phyloP scores from a whole-genome alignment of 2,113 vertebrate genomes.

The Oxyura jamaicensis region DNA sequence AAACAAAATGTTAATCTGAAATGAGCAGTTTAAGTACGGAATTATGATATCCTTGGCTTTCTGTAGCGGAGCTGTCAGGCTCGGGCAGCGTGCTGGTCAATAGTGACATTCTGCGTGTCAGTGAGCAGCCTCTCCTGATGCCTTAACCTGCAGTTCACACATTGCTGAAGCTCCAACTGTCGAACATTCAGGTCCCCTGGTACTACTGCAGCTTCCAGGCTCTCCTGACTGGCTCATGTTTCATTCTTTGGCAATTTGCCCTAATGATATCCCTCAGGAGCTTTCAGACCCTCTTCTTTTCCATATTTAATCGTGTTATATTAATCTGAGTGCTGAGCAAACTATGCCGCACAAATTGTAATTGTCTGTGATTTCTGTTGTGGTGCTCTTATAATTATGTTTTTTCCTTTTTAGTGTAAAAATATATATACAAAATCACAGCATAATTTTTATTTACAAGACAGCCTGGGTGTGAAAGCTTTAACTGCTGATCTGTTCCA shows the following conservation, averaged over 20 bases:
- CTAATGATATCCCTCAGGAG: constrained; percentile 98
- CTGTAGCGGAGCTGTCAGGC: constrained; percentile 76
- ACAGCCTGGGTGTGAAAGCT: not conserved
- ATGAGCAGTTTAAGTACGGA: constrained; percentile 63
- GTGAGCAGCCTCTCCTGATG: constrained; percentile 88
- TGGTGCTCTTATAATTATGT: not conserved
- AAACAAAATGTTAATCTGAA: constrained; percentile 65
- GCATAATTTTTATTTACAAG: constrained; percentile 39
- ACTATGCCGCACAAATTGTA: constrained; percentile 63
- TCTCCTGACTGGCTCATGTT: constrained; percentile 97
- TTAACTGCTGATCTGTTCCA: constrained; percentile 26
- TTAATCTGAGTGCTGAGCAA: constrained; percentile 89
- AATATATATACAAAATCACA: not conserved
- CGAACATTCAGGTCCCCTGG: constrained; percentile 86
- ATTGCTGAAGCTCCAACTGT: constrained; percentile 86
- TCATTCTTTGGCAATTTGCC: constrained; percentile 99
- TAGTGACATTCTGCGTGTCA: constrained; percentile 94
- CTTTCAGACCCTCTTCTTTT: constrained; percentile 91
- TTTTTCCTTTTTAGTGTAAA: not conserved
- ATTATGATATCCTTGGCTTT: constrained; percentile 78
- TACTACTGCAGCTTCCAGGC: constrained; percentile 87
- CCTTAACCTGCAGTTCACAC: constrained; percentile 87
- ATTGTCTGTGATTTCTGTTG: constrained; percentile 22
- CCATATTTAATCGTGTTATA: constrained; percentile 95
- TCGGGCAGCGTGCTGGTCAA: constrained; percentile 87